These are phyloP conservation scores for Artibeus jamaicensis DNA, from an alignment of 2,797 vertebrate species.

Conservation along the genomic window DNA sequence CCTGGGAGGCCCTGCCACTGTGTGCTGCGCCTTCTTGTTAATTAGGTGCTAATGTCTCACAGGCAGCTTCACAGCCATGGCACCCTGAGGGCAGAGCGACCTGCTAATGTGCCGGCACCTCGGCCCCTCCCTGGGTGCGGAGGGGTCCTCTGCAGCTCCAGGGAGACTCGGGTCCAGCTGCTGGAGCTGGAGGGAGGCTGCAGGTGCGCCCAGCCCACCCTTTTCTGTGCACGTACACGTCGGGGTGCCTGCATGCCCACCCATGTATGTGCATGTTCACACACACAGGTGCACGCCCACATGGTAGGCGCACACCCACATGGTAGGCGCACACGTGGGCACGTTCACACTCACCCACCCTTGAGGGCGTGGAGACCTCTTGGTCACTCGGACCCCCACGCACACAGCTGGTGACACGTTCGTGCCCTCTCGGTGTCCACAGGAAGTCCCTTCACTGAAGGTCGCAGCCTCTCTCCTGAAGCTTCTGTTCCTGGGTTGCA, in stretches of 20 bases:
- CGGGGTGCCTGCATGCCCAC: rapidly evolving
- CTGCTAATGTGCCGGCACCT: not conserved
- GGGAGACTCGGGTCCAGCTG: rapidly evolving
- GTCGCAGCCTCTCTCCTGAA: rapidly evolving
- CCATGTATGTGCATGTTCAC: too few relatives aligned
- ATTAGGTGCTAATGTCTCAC: constrained; percentile 51
- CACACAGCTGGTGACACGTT: rapidly evolving
- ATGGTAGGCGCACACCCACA: rapidly evolving
- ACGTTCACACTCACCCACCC: too few relatives aligned
- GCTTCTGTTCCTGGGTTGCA: not conserved
- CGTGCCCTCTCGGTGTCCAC: rapidly evolving
- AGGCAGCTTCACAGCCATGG: not conserved
- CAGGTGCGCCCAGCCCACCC: rapidly evolving
- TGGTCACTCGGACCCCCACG: rapidly evolving
- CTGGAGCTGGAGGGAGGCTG: rapidly evolving
- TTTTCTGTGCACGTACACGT: rapidly evolving
- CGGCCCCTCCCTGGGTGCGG: not conserved
- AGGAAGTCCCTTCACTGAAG: rapidly evolving
- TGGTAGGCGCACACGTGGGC: too few relatives aligned
- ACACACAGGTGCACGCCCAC: rapidly evolving
- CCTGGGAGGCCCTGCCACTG: not conserved
- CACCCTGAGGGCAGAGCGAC: not conserved
- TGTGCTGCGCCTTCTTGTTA: not conserved
- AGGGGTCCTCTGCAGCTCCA: not conserved
- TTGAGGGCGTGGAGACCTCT: not conserved